These are phyloP conservation scores for Tragelaphus strepsiceros DNA, from an alignment of 2,113 vertebrate genomes.

Conservation along the genomic window DNA sequence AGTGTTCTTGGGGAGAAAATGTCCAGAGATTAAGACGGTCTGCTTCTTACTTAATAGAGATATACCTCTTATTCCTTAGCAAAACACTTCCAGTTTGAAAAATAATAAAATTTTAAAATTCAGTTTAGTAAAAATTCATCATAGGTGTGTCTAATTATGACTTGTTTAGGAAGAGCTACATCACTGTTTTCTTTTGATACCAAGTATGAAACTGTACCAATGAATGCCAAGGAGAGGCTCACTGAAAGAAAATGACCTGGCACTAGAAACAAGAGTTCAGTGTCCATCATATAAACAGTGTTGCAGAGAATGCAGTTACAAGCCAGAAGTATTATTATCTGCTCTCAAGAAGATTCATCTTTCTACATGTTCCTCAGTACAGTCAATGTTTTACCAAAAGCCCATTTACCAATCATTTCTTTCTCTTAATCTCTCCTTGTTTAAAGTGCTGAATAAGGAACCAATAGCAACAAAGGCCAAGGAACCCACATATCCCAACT, in stretches of 20 bases:
- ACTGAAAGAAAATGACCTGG: not conserved
- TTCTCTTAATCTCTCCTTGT: not conserved
- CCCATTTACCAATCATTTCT: not conserved
- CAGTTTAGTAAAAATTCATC: not conserved
- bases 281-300: not conserved
- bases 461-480: not conserved
- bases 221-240: not conserved
- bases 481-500: not conserved
- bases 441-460: not conserved
- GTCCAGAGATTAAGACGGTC: not conserved
- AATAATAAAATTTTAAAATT: not conserved
- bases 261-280: not conserved
- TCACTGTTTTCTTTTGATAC: not conserved
- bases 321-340: not conserved
- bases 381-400: not conserved
- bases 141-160: not conserved
- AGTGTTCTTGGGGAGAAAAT: not conserved
- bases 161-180: not conserved
- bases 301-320: not conserved
- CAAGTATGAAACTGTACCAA: not conserved
- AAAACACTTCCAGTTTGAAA: slow-evolving; percentile 16
- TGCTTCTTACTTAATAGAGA: slow-evolving; percentile 11
- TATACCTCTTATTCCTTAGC: not conserved
- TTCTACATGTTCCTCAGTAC: not conserved
- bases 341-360: not conserved